Evolutionary conservation across 2,888 invertebrate species (phyloP).

Genomic region (Brenthis ino): DNA sequence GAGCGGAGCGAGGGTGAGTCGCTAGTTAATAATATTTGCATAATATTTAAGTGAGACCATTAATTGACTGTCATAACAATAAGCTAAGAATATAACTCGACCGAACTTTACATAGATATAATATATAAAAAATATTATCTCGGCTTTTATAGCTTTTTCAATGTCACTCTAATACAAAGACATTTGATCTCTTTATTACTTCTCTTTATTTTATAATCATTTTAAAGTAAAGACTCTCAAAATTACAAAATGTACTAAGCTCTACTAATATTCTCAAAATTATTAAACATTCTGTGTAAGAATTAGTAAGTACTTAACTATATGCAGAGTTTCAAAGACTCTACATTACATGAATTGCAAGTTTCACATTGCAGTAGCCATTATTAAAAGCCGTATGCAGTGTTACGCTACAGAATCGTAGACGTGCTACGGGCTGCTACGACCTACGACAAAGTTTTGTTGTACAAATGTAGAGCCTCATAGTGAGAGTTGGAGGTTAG

Average conservation of each 20-base stretch:
- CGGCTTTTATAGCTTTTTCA: too few relatives aligned
- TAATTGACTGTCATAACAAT: too few relatives aligned
- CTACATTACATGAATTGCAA: conserved; percentile 17
- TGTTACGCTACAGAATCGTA: conserved; percentile 28
- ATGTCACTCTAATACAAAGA: too few relatives aligned
- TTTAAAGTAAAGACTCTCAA: neutral
- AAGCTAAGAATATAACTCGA: too few relatives aligned
- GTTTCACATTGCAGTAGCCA: conserved; percentile 28
- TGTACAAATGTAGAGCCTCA: conserved; percentile 14
- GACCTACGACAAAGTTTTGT: conserved; percentile 22
- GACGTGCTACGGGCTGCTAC: conserved; percentile 25
- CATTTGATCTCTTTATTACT: too few relatives aligned
- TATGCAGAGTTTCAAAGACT: conserved; percentile 13
- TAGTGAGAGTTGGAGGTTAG: conserved; percentile 10
- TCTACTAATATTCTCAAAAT: neutral
- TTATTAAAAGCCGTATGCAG: conserved; percentile 33
- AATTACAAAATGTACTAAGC: neutral
- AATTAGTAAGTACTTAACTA: conserved; percentile 14
- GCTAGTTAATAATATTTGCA: too few relatives aligned
- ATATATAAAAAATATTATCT: too few relatives aligned
- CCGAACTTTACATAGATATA: too few relatives aligned
- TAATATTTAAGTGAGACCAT: too few relatives aligned
- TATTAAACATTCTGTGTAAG: conserved; percentile 8
- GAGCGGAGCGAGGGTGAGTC: too few relatives aligned
- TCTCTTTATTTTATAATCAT: too few relatives aligned